These are phyloP conservation scores for Epinotia demarniana DNA, from an alignment of 2,888 invertebrate genomes.

Conservation along the genomic window DNA sequence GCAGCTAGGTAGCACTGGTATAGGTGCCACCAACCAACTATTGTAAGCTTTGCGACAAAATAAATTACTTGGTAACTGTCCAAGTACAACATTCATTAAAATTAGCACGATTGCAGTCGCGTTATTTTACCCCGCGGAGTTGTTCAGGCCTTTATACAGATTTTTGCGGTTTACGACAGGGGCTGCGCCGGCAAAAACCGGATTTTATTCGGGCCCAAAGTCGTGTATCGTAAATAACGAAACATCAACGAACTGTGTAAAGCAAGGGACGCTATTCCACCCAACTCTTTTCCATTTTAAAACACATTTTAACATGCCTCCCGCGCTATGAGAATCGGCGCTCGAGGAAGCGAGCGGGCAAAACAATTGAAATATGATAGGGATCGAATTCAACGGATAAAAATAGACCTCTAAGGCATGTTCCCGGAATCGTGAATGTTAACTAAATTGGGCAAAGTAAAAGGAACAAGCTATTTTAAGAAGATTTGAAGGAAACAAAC, in stretches of 20 bases:
- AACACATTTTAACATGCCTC: not conserved
- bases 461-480: not conserved
- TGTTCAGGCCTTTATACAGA: not conserved
- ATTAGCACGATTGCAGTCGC: not conserved
- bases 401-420: not conserved
- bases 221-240: not conserved
- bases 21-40: too few species aligned
- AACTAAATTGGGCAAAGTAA: not conserved
- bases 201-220: constrained; percentile 1
- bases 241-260: constrained; percentile 1
- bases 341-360: not conserved
- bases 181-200: not conserved
- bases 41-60: too few species aligned
- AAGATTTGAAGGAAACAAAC: not conserved
- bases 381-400: not conserved
- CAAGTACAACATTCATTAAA: not conserved
- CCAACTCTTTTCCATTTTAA: not conserved
- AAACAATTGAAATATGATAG: not conserved
- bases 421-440: not conserved
- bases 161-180: not conserved
- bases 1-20: too few species aligned
- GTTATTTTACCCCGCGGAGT: not conserved
- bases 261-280: not conserved
- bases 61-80: not conserved
- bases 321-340: not conserved